phyloP scores from a whole-genome alignment of 2,888 invertebrate genomes.

The Stenodema calcarata region DNA sequence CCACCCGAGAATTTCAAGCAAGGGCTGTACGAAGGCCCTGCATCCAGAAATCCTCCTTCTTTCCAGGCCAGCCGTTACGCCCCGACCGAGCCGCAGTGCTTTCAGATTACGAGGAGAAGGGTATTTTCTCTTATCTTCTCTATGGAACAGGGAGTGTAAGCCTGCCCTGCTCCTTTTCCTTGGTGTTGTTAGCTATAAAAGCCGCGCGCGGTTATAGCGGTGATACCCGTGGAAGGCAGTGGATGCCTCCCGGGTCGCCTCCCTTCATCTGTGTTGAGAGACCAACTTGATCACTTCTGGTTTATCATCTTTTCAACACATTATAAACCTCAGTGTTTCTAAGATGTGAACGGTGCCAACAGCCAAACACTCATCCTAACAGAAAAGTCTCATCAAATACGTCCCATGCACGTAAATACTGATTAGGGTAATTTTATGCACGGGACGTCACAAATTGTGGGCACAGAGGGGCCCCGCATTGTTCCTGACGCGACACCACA shows the following conservation, averaged over 20 bases:
- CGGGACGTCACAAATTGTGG: no score
- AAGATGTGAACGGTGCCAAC: no score
- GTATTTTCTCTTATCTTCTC: conserved; percentile 8
- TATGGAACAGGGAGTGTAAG: not conserved
- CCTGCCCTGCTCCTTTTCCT: not conserved
- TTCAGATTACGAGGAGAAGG: conserved; percentile 11
- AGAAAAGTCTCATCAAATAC: no score
- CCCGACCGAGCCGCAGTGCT: conserved; percentile 1
- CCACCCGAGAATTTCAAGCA: not conserved
- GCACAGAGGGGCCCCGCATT: no score
- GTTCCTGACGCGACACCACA: no score
- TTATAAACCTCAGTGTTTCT: not conserved
- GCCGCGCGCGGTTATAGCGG: conserved; percentile 3
- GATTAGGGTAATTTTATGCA: no score
- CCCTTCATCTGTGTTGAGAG: not conserved
- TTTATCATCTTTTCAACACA: not conserved
- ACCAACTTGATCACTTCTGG: not conserved
- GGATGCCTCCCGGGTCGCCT: not conserved
- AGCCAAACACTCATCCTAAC: no score
- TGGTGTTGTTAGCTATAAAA: not conserved
- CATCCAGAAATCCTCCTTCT: not conserved
- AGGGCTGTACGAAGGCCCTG: not conserved
- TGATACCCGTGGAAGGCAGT: not conserved
- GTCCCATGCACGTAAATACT: no score
- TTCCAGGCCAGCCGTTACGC: not conserved